phyloP scores from a whole-genome alignment of 2,113 vertebrate species.

The Azemiops feae region DNA sequence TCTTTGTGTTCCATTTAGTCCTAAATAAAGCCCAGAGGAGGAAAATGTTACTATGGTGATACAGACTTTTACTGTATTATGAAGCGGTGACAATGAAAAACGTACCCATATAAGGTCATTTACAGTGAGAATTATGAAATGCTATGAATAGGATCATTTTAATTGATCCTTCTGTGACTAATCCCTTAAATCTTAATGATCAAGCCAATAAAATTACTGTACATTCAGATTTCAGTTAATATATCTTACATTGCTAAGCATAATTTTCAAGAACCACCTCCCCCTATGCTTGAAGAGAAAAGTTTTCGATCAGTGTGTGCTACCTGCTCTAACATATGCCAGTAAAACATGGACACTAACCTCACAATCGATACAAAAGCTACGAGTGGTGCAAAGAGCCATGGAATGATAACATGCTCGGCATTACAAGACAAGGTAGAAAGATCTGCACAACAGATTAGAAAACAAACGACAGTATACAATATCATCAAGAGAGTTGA shows the following conservation, averaged over 20 bases:
- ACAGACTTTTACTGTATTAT: conserved; percentile 53
- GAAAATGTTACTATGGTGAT: conserved; percentile 65
- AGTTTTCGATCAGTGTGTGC: too few species aligned
- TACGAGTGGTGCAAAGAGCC: too few species aligned
- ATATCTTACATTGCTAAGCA: background rate
- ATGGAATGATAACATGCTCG: too few species aligned
- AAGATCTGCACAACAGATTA: too few species aligned
- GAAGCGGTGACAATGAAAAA: conserved; percentile 34
- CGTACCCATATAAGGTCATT: conserved; percentile 60
- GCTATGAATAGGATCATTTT: background rate
- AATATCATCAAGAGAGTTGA: too few species aligned
- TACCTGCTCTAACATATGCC: too few species aligned
- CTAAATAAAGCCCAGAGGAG: conserved; percentile 63
- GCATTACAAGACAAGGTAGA: too few species aligned
- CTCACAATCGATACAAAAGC: too few species aligned
- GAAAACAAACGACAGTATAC: too few species aligned
- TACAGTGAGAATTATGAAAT: conserved; percentile 48
- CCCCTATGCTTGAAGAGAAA: too few species aligned
- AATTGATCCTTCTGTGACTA: background rate
- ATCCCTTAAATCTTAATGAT: background rate
- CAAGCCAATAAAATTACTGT: background rate
- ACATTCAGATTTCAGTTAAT: background rate
- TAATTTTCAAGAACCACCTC: too few species aligned
- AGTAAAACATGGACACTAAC: too few species aligned
- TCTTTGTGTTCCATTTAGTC: conserved; percentile 68